Base-by-base conservation (phyloP, 2,113 vertebrate species). In the Megaceryle torquata region DNA sequence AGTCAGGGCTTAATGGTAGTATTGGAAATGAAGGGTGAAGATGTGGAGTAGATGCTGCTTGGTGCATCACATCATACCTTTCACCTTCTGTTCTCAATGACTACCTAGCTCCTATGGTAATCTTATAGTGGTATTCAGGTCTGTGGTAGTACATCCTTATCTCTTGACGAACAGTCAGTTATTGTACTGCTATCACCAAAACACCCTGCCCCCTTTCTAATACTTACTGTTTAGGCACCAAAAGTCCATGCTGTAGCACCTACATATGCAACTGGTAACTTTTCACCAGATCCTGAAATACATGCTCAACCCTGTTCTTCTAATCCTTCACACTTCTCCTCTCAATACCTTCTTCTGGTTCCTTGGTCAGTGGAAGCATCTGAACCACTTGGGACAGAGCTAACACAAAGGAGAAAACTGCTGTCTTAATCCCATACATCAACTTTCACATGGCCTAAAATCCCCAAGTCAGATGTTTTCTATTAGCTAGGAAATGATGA, bases 21-120 rank as follows among this genome's bases (percentile, higher is more conserved):
- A 37, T 4, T 26, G 50, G 31, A 84, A 74, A 65, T 21, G 14
- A 22, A 54, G 24, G 20, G 22, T 43, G 37, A 83, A 15, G 50
- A n/a, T 72, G 21, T 35, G 39, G 25, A 59, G 5, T 20, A 24
- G 28, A 41, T 22, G 22, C 7, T 77, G 10, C 17, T 56, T 43
- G 8, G 5, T 83, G 15, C 44, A 37, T 41, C 63, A 41, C 20
- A 2, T 68, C 48, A 50, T 4, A 25, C 3, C 10, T 75, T 82
- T 60, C 1, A 1, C 28, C n/a, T 84, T 41, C 48, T 80, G 13
- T 44, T 50, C 25, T 39, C 44, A 41, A 1, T 9, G 0, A 8
- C 1, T 8, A 4, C 11, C 6, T 22, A 5, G 41, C 7, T 65
- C 13, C 16, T 39, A 1, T 8, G 15, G 21, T 29, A 25, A 2